A percentile compares a stretch with the other conserved stretches of the same genome.
These are phyloP conservation scores for Dimorphilus gyrociliatus DNA, from an alignment of 2,888 invertebrate genomes.

Conservation along the genomic window DNA sequence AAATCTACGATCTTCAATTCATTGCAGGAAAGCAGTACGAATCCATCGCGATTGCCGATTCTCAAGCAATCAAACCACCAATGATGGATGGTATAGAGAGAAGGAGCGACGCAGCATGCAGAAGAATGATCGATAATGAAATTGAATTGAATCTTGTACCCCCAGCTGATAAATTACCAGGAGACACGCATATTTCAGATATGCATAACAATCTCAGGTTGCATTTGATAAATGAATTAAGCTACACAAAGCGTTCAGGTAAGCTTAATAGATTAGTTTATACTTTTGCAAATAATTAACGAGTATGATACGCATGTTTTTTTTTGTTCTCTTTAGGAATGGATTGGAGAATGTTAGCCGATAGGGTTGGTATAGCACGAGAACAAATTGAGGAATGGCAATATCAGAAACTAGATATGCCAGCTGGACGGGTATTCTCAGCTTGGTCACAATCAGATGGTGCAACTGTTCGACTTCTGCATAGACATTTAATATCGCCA, in stretches of 20 bases:
- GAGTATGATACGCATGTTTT: too few relatives aligned
- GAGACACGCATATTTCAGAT: constrained; percentile 26
- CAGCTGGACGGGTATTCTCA: constrained; percentile 29
- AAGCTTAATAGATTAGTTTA: constrained; percentile 8
- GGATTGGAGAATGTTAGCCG: constrained; percentile 33
- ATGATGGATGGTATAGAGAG: too few relatives aligned
- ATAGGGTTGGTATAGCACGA: constrained; percentile 25
- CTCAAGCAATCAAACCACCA: too few relatives aligned
- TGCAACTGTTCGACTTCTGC: constrained; percentile 30
- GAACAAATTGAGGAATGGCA: constrained; percentile 24
- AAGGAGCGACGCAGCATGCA: constrained; percentile 4
- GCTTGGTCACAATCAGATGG: constrained; percentile 27
- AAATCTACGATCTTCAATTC: constrained; percentile 16
- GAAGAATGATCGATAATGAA: constrained; percentile 4
- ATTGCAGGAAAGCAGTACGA: constrained; percentile 21
- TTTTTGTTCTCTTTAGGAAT: constrained; percentile 15
- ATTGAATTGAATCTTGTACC: constrained; percentile 5
- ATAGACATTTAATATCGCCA: constrained; percentile 32
- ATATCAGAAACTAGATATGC: constrained; percentile 19
- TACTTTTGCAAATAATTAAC: too few relatives aligned
- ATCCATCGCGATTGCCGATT: too few relatives aligned
- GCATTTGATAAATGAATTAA: constrained; percentile 26
- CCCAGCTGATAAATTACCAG: constrained; percentile 23
- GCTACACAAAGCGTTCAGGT: constrained; percentile 28
- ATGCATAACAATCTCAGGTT: constrained; percentile 24